These are phyloP conservation scores for Camptogramma bilineatum DNA, from an alignment of 2,888 invertebrate genomes.

Conservation along the genomic window DNA sequence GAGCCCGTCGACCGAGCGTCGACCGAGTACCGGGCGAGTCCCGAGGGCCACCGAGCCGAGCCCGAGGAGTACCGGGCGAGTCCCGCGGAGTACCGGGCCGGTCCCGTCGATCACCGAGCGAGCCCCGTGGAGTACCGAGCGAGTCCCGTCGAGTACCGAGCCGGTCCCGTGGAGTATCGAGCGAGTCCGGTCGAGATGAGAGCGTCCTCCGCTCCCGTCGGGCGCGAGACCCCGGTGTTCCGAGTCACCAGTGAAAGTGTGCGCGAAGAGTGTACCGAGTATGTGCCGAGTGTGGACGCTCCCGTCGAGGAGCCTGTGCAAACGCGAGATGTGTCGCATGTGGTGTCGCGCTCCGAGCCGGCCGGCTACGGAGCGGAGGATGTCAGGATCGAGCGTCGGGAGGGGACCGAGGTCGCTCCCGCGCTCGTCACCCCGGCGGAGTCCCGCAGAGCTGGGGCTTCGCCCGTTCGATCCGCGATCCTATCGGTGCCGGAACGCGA, in stretches of 20 bases:
- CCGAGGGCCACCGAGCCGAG: conserved; percentile 7
- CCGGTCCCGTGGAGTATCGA: conserved; percentile 15
- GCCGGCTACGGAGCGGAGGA: conserved; percentile 38
- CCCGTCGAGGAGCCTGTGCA: conserved; percentile 41
- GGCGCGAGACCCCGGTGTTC: conserved; percentile 61
- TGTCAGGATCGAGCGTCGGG: conserved; percentile 48
- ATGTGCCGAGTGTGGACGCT: conserved; percentile 25
- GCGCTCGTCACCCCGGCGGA: conserved; percentile 6
- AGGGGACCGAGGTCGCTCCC: conserved; percentile 43
- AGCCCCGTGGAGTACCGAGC: conserved; percentile 3
- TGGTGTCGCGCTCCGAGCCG: conserved; percentile 37
- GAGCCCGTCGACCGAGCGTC: not conserved
- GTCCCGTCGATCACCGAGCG: not conserved
- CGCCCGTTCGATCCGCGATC: conserved; percentile 39
- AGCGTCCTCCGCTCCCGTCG: conserved; percentile 37
- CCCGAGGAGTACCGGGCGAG: conserved; percentile 3
- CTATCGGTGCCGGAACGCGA: conserved; percentile 50
- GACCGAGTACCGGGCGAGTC: conserved; percentile 2
- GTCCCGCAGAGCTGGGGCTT: conserved; percentile 8
- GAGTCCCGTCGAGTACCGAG: not conserved
- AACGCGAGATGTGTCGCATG: conserved; percentile 11
- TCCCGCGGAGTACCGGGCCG: conserved; percentile 8
- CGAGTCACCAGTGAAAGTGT: conserved; percentile 72
- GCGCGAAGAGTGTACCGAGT: conserved; percentile 55
- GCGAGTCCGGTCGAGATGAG: conserved; percentile 13